Evolutionary conservation across 2,888 invertebrate genomes (phyloP).

Genomic region (Coleophora deauratella): DNA sequence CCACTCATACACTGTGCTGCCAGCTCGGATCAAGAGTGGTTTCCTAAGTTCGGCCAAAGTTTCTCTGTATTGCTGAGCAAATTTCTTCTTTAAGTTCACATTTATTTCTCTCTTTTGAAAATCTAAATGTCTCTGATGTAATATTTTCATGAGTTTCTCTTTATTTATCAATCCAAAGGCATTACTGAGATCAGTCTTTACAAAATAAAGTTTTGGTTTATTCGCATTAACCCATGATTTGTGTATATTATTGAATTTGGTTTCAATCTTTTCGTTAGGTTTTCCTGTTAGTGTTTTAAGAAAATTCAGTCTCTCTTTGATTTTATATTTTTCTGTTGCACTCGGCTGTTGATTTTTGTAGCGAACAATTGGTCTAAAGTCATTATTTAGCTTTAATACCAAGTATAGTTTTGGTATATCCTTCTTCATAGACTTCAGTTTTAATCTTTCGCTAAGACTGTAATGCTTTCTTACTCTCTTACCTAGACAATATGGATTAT

Average conservation of each 20-base stretch:
- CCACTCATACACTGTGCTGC: constrained; percentile 64
- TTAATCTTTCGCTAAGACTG: constrained; percentile 26
- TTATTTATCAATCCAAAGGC: constrained; percentile 65
- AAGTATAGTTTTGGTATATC: constrained; percentile 54
- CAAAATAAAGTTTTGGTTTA: constrained; percentile 56
- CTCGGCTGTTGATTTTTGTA: constrained; percentile 39
- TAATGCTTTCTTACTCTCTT: constrained; percentile 33
- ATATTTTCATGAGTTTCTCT: constrained; percentile 41
- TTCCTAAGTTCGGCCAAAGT: constrained; percentile 45
- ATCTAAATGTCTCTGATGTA: constrained; percentile 35
- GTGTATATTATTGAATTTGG: constrained; percentile 33
- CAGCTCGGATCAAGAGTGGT: constrained; percentile 54
- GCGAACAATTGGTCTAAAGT: constrained; percentile 54
- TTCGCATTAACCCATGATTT: constrained; percentile 39
- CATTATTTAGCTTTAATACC: constrained; percentile 47
- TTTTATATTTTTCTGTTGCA: constrained; percentile 40
- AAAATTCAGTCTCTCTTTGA: constrained; percentile 45
- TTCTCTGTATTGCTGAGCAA: constrained; percentile 45
- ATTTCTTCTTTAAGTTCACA: constrained; percentile 35
- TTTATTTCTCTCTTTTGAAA: constrained; percentile 40
- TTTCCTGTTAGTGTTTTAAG: constrained; percentile 37
- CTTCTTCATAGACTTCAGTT: constrained; percentile 33
- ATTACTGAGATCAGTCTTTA: constrained; percentile 63
- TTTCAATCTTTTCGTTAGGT: constrained; percentile 36
- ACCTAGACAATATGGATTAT: constrained; percentile 33